These are phyloP conservation scores for Passer domesticus DNA, from an alignment of 2,113 vertebrate species.

Conservation along the genomic window DNA sequence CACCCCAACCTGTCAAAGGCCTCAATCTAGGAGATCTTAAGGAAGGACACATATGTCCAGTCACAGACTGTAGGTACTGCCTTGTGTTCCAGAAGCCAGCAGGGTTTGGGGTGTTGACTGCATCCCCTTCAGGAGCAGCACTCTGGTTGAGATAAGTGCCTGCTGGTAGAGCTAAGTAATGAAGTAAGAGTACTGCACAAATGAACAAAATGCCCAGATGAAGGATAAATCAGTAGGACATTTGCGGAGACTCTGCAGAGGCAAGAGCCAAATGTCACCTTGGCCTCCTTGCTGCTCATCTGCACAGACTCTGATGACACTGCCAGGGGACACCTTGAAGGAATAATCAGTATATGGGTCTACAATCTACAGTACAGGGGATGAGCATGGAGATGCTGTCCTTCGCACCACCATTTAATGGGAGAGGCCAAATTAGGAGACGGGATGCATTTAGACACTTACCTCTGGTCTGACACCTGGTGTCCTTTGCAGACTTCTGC, in stretches of 20 bases:
- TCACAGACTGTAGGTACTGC: not conserved
- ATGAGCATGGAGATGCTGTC: not conserved
- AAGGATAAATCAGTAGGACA: not conserved
- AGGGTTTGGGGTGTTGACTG: not conserved
- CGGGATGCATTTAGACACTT: not conserved
- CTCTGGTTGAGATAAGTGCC: not conserved
- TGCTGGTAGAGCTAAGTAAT: not conserved
- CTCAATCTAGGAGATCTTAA: not conserved
- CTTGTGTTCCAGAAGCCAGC: not conserved
- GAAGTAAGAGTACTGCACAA: not conserved
- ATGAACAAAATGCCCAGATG: not conserved
- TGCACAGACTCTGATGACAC: not conserved
- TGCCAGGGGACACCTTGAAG: not conserved
- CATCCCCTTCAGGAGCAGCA: not conserved
- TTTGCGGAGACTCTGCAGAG: not conserved
- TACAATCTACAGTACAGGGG: not conserved
- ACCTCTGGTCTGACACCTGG: no score
- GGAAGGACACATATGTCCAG: not conserved
- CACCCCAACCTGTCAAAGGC: not conserved
- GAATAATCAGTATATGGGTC: not conserved
- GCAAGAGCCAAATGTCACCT: not conserved
- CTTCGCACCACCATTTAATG: not conserved
- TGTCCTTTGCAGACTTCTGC: not conserved
- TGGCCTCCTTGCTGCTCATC: not conserved
- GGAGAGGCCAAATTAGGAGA: not conserved